phyloP scores from a whole-genome alignment of 1,140 invertebrate genomes.

The Zaprionus ghesquierei region DNA sequence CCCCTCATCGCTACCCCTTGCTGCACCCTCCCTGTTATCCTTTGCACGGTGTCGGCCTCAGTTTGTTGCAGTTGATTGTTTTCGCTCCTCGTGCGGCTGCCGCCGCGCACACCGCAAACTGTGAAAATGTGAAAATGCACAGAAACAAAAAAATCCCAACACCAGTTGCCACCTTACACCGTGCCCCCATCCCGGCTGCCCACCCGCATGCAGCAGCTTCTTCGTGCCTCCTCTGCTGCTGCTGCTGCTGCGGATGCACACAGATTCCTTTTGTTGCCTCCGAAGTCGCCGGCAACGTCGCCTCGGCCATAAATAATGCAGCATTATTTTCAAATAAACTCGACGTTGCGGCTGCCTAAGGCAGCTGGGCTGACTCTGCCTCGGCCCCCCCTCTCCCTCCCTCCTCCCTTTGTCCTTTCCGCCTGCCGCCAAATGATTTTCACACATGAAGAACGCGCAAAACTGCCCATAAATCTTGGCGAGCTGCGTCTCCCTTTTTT shows the following conservation, averaged over 20 bases:
- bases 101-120: constrained; percentile 51
- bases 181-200: background rate
- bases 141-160: constrained; percentile 62
- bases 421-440: constrained; percentile 71
- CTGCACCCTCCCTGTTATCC: background rate
- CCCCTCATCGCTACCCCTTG: background rate
- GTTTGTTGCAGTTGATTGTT: constrained; percentile 67
- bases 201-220: constrained; percentile 19
- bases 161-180: background rate
- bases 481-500: constrained; percentile 16
- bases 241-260: background rate
- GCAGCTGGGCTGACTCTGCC: constrained; percentile 18
- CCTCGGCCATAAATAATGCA: constrained; percentile 71
- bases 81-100: constrained; percentile 62
- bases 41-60: constrained; percentile 20
- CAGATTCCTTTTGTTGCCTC: constrained; percentile 40
- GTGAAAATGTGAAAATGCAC: constrained; percentile 65
- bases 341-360: constrained; percentile 44
- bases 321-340: constrained; percentile 81
- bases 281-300: constrained; percentile 7
- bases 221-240: too few relatives aligned
- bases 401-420: background rate
- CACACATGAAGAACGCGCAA: constrained; percentile 78
- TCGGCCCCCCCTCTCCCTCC: background rate
- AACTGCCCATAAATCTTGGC: constrained; percentile 70